Conservation (phyloP, 1,140 invertebrate species). For the Zophobas atratus region DNA sequence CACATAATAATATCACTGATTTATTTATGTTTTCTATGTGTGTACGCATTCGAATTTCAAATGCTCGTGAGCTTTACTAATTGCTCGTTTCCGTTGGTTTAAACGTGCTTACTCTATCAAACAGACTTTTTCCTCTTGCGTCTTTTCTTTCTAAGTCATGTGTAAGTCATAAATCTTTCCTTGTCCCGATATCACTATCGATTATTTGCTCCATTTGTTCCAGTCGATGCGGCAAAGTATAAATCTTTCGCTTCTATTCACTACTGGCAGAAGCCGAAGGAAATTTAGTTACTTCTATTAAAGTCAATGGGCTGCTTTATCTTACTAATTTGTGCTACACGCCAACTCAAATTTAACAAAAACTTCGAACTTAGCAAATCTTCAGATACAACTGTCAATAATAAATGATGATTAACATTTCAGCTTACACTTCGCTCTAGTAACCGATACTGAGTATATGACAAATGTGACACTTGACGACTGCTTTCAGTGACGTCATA, state of each 20-base stretch:
- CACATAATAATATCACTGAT: slow-evolving; percentile 46
- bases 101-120: slow-evolving; percentile 23
- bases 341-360: slow-evolving; percentile 1
- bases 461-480: too few relatives aligned
- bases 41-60: slow-evolving; percentile 19
- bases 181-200: slow-evolving; percentile 66
- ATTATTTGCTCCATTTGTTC: slow-evolving; percentile 67
- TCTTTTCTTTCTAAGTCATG: slow-evolving; percentile 48
- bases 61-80: slow-evolving; percentile 39
- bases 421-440: too few relatives aligned
- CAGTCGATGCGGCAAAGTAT: slow-evolving; percentile 63
- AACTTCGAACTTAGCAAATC: background rate
- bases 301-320: slow-evolving; percentile 37
- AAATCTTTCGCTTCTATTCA: slow-evolving; percentile 65
- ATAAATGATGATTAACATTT: too few relatives aligned
- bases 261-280: slow-evolving; percentile 50
- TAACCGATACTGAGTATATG: too few relatives aligned
- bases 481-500: too few relatives aligned
- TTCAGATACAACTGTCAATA: too few relatives aligned
- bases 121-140: slow-evolving; percentile 32
- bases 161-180: slow-evolving; percentile 58
- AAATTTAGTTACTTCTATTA: slow-evolving; percentile 47
- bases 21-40: slow-evolving; percentile 38
- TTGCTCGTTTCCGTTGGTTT: slow-evolving; percentile 32
- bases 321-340: background rate